These are phyloP conservation scores for Enteromius fasciolatus DNA, from an alignment of 2,797 vertebrate species.

Conservation along the genomic window DNA sequence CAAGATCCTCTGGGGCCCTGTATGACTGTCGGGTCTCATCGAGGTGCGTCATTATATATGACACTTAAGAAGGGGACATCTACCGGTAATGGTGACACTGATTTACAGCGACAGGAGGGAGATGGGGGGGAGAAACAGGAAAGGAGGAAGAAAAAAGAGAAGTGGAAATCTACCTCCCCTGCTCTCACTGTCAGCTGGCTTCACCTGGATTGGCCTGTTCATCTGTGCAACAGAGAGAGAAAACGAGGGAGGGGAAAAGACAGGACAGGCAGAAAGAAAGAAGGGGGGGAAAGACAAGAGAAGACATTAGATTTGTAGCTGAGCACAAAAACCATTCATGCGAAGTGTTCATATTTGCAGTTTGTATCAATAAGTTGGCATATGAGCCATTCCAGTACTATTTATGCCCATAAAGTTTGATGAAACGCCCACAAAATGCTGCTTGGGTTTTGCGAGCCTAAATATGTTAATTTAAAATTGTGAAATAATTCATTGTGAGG, in stretches of 20 bases:
- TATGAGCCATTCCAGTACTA: background rate
- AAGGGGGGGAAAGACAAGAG: constrained; percentile 22
- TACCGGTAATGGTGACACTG: constrained; percentile 64
- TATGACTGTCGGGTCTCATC: constrained; percentile 50
- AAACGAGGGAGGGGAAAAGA: constrained; percentile 9
- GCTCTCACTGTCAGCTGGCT: constrained; percentile 98
- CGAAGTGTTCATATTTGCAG: constrained; percentile 45
- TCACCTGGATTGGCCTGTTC: constrained; percentile 99
- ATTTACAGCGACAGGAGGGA: constrained; percentile 67
- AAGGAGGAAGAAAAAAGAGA: constrained; percentile 48
- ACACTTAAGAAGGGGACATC: constrained; percentile 49
- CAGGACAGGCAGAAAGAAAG: constrained; percentile 1
- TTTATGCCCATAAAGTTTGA: background rate
- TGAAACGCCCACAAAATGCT: background rate
- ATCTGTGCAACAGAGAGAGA: constrained; percentile 78
- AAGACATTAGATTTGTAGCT: constrained; percentile 55
- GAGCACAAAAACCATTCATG: constrained; percentile 47
- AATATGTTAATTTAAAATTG: background rate
- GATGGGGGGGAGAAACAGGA: constrained; percentile 37
- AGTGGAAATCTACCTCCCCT: constrained; percentile 88
- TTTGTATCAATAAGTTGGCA: background rate
- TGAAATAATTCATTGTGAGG: background rate
- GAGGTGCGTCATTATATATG: constrained; percentile 54
- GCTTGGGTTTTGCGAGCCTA: background rate
- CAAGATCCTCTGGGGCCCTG: constrained; percentile 47